These are phyloP conservation scores for Lacerta viridis DNA, from an alignment of 2,797 vertebrate species.

Conservation along the genomic window DNA sequence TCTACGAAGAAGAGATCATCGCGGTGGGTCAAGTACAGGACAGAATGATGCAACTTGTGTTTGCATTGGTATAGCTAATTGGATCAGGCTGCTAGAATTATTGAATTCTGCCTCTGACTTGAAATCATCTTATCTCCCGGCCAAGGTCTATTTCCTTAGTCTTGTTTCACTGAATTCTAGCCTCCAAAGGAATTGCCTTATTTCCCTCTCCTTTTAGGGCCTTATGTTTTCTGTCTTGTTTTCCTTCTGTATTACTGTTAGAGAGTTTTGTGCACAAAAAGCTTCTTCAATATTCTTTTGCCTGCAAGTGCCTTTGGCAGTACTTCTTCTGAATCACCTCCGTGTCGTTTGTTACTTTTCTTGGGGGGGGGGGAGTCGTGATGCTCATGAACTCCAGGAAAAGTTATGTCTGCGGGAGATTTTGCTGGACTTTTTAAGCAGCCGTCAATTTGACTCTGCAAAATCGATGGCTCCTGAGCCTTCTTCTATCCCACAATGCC, in stretches of 20 bases:
- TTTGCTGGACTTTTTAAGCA: slow-evolving; percentile 30
- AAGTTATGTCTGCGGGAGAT: neutral
- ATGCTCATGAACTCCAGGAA: neutral
- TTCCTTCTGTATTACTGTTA: slow-evolving; percentile 15
- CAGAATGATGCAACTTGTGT: neutral
- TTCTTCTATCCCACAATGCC: neutral
- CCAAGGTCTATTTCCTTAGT: neutral
- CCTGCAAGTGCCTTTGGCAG: slow-evolving; percentile 25
- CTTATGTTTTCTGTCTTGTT: slow-evolving; percentile 2
- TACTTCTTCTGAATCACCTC: neutral
- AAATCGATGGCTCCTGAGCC: slow-evolving; percentile 3
- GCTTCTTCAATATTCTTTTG: neutral
- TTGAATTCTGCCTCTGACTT: neutral
- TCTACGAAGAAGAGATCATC: neutral
- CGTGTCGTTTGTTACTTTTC: neutral
- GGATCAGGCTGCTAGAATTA: neutral
- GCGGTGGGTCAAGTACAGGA: too few relatives aligned
- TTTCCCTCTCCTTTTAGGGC: neutral
- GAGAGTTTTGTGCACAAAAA: neutral
- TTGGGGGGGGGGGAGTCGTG: neutral
- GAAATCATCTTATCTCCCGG: neutral
- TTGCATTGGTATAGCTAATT: neutral
- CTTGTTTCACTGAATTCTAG: neutral
- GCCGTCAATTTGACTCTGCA: neutral
- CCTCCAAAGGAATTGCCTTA: neutral